phyloP scores from a whole-genome alignment of 2,113 vertebrate species.

The Pangasianodon hypophthalmus region DNA sequence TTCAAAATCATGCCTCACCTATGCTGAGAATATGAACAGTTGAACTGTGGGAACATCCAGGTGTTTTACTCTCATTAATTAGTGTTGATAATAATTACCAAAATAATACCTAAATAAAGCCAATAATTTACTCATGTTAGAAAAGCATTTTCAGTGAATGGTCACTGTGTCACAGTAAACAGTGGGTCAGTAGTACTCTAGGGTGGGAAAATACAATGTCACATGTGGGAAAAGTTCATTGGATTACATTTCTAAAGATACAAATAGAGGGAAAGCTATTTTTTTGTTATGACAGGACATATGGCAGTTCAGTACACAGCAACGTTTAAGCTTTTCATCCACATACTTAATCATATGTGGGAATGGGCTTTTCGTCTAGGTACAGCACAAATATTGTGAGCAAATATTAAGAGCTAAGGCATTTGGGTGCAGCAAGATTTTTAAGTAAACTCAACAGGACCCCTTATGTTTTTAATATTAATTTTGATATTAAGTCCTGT shows the following conservation, averaged over 20 bases:
- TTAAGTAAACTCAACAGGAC: neutral
- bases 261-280: neutral
- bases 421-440: neutral
- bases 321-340: neutral
- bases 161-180: constrained; percentile 28
- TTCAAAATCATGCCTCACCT: neutral
- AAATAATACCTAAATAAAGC: neutral
- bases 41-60: constrained; percentile 40
- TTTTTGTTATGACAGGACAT: neutral
- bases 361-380: neutral
- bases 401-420: neutral
- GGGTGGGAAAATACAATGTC: constrained; percentile 10
- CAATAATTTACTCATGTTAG: constrained; percentile 12
- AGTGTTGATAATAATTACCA: constrained; percentile 40
- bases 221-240: neutral
- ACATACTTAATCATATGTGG: constrained; percentile 2
- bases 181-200: neutral
- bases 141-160: constrained; percentile 8
- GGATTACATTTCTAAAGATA: constrained; percentile 5
- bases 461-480: neutral
- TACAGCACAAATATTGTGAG: neutral
- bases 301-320: neutral
- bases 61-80: constrained; percentile 21
- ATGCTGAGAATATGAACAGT: constrained; percentile 26
- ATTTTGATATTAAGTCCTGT: neutral